Evolutionary conservation across 1,140 invertebrate genomes (phyloP).

Genomic region (Diorhabda carinulata): DNA sequence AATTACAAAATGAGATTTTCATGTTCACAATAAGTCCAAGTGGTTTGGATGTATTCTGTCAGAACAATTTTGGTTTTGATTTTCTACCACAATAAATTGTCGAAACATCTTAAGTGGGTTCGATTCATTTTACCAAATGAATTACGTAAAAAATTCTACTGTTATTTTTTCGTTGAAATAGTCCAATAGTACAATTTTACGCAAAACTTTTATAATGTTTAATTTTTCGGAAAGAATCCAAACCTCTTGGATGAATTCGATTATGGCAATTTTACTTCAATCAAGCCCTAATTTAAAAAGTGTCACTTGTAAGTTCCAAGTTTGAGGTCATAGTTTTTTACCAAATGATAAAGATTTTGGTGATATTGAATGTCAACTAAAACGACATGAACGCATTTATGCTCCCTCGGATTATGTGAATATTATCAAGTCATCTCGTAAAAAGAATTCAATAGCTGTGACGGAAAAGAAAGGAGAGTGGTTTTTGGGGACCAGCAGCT

Average conservation of each 20-base stretch:
- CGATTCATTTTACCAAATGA: too few relatives aligned
- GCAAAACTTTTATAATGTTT: too few relatives aligned
- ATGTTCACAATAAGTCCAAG: too few relatives aligned
- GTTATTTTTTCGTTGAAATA: too few relatives aligned
- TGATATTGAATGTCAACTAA: slow-evolving; percentile 40
- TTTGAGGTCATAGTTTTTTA: slow-evolving; percentile 41
- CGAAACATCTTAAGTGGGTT: too few relatives aligned
- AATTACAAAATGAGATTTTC: too few relatives aligned
- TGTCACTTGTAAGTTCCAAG: slow-evolving; percentile 36
- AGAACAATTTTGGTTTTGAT: too few relatives aligned
- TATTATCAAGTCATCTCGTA: slow-evolving; percentile 35
- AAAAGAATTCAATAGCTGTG: slow-evolving; percentile 24
- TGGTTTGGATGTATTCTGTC: too few relatives aligned
- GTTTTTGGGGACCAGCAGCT: slow-evolving; percentile 11
- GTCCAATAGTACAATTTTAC: too few relatives aligned
- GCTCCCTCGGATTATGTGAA: slow-evolving; percentile 38
- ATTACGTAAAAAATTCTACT: too few relatives aligned
- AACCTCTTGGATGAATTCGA: slow-evolving; percentile 7
- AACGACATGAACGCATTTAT: slow-evolving; percentile 39
- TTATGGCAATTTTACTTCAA: slow-evolving; percentile 37
- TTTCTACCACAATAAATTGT: too few relatives aligned
- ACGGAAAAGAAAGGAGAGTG: slow-evolving; percentile 8
- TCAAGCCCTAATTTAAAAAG: slow-evolving; percentile 32
- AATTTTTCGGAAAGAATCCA: too few relatives aligned
- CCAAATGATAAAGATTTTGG: slow-evolving; percentile 40